phyloP scores from a whole-genome alignment of 2,797 vertebrate genomes.

The Champsocephalus esox region DNA sequence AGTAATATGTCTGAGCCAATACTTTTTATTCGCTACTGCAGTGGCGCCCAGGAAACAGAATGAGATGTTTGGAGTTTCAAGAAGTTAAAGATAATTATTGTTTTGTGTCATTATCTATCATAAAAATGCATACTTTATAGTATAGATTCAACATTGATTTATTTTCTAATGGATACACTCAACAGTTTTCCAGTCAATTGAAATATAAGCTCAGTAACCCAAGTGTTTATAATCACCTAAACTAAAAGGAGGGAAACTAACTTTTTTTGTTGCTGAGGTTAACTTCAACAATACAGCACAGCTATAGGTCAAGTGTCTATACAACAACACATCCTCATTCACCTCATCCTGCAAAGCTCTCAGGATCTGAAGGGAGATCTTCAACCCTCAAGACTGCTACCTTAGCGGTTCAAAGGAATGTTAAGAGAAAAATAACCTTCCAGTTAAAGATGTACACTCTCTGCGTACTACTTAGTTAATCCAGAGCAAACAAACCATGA shows the following conservation, averaged over 20 bases:
- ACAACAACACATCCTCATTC: background rate
- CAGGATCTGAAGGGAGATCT: background rate
- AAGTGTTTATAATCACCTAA: background rate
- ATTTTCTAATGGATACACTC: background rate
- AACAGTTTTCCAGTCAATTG: background rate
- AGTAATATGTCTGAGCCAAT: slow-evolving; percentile 31
- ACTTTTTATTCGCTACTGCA: slow-evolving; percentile 26
- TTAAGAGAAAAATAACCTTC: background rate
- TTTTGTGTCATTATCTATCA: background rate
- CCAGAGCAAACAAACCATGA: slow-evolving; percentile 34
- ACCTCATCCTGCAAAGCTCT: slow-evolving; percentile 18
- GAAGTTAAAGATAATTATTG: slow-evolving; percentile 8
- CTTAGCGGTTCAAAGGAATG: background rate
- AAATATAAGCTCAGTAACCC: background rate
- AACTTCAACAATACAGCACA: slow-evolving; percentile 6
- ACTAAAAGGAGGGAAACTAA: background rate
- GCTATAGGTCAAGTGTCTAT: slow-evolving; percentile 21
- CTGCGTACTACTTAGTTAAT: slow-evolving; percentile 10
- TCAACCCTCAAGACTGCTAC: background rate
- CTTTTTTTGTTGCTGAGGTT: background rate
- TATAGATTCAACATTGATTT: background rate
- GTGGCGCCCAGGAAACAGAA: slow-evolving; percentile 32
- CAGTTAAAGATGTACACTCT: background rate
- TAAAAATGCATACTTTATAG: background rate
- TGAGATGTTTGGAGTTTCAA: slow-evolving; percentile 28